Evolutionary conservation across 2,888 invertebrate species (phyloP).

Genomic region (Latheticus oryzae): DNA sequence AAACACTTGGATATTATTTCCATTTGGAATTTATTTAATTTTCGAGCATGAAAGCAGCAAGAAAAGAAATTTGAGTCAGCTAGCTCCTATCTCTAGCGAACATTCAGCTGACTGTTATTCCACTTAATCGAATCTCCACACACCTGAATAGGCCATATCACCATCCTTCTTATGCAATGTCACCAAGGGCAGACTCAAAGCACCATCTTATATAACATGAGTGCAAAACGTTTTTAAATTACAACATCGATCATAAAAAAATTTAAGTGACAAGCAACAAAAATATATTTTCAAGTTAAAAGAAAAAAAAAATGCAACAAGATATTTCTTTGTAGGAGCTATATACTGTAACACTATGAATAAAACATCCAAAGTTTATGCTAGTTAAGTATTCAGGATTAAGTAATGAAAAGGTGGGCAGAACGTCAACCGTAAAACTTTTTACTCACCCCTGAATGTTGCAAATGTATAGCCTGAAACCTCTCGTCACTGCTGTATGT

Average conservation of each 20-base stretch:
- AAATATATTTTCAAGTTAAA: slow-evolving; percentile 11
- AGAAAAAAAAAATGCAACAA: slow-evolving; percentile 13
- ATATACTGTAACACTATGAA: slow-evolving; percentile 10
- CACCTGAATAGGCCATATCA: slow-evolving; percentile 33
- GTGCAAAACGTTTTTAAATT: slow-evolving; percentile 33
- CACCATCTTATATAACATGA: slow-evolving; percentile 26
- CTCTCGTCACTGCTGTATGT: slow-evolving; percentile 91
- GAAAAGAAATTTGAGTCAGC: too few relatives aligned
- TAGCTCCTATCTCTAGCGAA: slow-evolving; percentile 46
- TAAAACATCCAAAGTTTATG: slow-evolving; percentile 29
- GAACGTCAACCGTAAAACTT: slow-evolving; percentile 20
- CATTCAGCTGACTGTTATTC: slow-evolving; percentile 50
- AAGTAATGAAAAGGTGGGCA: slow-evolving; percentile 31
- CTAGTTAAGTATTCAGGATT: slow-evolving; percentile 29
- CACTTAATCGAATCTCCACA: slow-evolving; percentile 50
- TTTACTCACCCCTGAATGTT: slow-evolving; percentile 82
- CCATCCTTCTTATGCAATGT: slow-evolving; percentile 33
- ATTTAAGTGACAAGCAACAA: slow-evolving; percentile 14
- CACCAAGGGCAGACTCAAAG: slow-evolving; percentile 14
- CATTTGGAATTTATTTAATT: slow-evolving; percentile 36
- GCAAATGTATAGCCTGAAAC: slow-evolving; percentile 87
- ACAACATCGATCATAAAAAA: slow-evolving; percentile 31
- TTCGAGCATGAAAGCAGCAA: slow-evolving; percentile 30
- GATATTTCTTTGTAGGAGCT: neutral
- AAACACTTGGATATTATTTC: slow-evolving; percentile 8